Base-by-base conservation (phyloP, 2,888 invertebrate genomes). In the Augochlorella aurata region DNA sequence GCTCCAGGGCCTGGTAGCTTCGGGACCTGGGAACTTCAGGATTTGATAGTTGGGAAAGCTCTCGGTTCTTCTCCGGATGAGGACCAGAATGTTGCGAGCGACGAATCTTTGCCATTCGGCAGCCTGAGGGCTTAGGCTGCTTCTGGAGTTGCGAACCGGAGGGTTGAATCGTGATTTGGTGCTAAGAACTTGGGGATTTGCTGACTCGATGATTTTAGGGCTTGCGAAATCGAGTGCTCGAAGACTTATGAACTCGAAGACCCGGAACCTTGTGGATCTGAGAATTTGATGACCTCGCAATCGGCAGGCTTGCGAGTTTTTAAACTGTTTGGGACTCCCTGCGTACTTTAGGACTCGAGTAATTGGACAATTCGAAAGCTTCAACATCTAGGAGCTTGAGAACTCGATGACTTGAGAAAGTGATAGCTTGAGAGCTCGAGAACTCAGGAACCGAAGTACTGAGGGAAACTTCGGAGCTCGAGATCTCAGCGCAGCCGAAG, bases 281-380 rank as follows among this genome's bases (percentile, higher is more conserved):
- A 10, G 24, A 1, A 24, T 0, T 16, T 24, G 24, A 14, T 1
- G 21, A 0, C 21, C 9, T 12, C 12, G 7, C 14, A 1, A 8
- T 2, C 24, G 12, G 29, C 7, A 1, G 14, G 2, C 0, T 61
- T 24, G 18, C 0, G 1, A 0, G 9, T 0, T n/a, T 50, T 16
- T 10, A 50, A 5, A 18, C 1, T 5, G 5, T 18, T 5, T 16
- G 7, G 18, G 14, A 1, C 18, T 54, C n/a, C 38, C 29, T 18
- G 61, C 0, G 5, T 0, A 29, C 0, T 18, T 14, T 29, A 2
- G 14, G 16, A 7, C 16, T 61, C 16, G 24, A 18, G 16, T 5
- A 0, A 63, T 0, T 63, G 16, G 38, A 9, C 2, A 9, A 5
- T 7, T 61, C 2, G 8, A 0, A 14, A 1, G 2, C 2, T 29